Conservation (phyloP, 2,113 vertebrate genomes). For the Pseudorasbora parva region DNA sequence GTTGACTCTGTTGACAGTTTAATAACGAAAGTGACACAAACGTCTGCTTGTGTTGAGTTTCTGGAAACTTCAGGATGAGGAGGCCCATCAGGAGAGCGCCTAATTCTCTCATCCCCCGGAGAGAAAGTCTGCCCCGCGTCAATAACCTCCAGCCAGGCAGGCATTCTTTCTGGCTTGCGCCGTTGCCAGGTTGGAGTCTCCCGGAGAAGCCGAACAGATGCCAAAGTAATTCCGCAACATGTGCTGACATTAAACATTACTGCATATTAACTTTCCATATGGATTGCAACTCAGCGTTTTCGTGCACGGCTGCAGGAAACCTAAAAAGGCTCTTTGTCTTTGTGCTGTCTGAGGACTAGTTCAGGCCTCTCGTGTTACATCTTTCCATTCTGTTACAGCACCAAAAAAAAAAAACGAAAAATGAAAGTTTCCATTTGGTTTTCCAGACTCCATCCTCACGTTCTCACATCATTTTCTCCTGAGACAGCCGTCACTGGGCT, state of each 20-base stretch:
- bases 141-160: slow-evolving; percentile 64
- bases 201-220: slow-evolving; percentile 73
- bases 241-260: slow-evolving; percentile 83
- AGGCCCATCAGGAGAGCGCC: slow-evolving; percentile 59
- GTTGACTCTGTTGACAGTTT: slow-evolving; percentile 34
- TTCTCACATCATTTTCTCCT: slow-evolving; percentile 49
- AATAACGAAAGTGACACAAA: neutral
- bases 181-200: slow-evolving; percentile 70
- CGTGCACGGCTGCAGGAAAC: slow-evolving; percentile 69
- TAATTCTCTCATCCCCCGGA: slow-evolving; percentile 55
- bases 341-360: slow-evolving; percentile 75
- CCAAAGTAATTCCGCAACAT: slow-evolving; percentile 81
- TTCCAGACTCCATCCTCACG: slow-evolving; percentile 41
- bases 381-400: slow-evolving; percentile 74
- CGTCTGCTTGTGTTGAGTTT: slow-evolving; percentile 32
- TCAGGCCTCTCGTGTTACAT: slow-evolving; percentile 77
- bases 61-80: slow-evolving; percentile 28
- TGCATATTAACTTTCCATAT: slow-evolving; percentile 81
- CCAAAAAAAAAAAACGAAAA: slow-evolving; percentile 47
- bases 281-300: slow-evolving; percentile 78
- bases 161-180: slow-evolving; percentile 65
- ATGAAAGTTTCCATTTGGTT: slow-evolving; percentile 65
- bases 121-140: slow-evolving; percentile 66
- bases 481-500: slow-evolving; percentile 7
- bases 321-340: slow-evolving; percentile 80